These are phyloP conservation scores for Papilio dardanus DNA, from an alignment of 1,140 invertebrate genomes.

Conservation along the genomic window DNA sequence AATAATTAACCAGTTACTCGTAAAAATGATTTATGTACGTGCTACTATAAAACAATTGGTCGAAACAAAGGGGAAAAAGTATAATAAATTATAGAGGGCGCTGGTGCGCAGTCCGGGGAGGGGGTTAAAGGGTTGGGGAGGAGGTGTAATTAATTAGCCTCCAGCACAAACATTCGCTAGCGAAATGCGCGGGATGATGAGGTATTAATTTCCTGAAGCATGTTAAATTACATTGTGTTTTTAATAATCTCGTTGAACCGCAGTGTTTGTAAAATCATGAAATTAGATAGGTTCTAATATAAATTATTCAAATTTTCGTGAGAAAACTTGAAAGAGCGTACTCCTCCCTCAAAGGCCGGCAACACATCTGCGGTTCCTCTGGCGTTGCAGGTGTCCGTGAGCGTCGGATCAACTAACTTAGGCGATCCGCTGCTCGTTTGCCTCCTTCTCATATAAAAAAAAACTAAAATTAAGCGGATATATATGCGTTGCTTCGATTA, in stretches of 20 bases:
- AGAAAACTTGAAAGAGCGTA: no score
- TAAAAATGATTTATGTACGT: not conserved
- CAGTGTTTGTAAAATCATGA: not conserved
- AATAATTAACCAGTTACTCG: not conserved
- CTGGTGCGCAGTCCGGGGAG: not conserved
- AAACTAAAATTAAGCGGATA: no score
- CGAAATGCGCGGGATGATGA: slow-evolving; percentile 1
- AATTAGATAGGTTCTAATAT: not conserved
- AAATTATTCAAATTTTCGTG: not conserved
- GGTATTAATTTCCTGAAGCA: slow-evolving; percentile 21
- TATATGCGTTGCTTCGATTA: no score
- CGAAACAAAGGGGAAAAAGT: not conserved
- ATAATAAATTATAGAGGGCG: slow-evolving; percentile 4
- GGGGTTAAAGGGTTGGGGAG: not conserved
- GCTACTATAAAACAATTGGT: not conserved
- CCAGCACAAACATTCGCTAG: slow-evolving; percentile 1
- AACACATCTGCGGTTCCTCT: no score
- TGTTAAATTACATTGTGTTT: slow-evolving; percentile 16
- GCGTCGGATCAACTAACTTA: no score
- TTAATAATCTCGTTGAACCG: not conserved
- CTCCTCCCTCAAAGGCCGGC: no score
- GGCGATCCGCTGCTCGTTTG: no score
- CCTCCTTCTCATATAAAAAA: no score
- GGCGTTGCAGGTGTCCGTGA: no score
- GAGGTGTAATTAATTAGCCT: slow-evolving; percentile 12